These are phyloP conservation scores for Ascidia mentula DNA, from an alignment of 23 tunicate species.

Conservation along the genomic window DNA sequence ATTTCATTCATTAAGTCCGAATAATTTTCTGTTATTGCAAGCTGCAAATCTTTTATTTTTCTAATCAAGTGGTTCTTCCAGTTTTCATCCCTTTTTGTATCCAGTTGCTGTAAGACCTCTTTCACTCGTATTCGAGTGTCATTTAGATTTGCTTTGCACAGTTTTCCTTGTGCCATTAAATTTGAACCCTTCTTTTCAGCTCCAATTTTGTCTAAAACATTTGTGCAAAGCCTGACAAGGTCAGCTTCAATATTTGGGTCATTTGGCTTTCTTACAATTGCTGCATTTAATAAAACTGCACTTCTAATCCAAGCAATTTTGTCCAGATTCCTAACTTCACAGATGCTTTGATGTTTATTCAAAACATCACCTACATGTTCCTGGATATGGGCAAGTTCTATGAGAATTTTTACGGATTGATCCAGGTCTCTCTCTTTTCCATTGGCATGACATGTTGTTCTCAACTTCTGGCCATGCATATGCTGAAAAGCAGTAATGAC, in stretches of 20 bases:
- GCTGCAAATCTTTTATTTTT: neutral
- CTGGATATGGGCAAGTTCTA: neutral
- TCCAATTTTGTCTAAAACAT: neutral
- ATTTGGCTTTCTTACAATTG: constrained; percentile 3
- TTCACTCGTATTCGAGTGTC: too few relatives aligned
- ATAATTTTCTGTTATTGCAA: neutral
- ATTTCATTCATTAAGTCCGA: neutral
- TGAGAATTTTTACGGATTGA: neutral
- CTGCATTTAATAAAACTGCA: constrained; percentile 18
- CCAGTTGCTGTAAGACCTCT: too few relatives aligned
- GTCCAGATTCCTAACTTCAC: neutral
- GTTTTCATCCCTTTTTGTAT: too few relatives aligned
- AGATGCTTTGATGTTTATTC: neutral
- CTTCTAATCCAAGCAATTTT: neutral
- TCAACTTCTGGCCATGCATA: neutral
- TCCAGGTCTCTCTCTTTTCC: neutral
- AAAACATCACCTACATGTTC: neutral
- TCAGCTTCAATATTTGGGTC: neutral
- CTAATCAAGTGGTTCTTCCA: neutral
- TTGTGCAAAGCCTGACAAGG: neutral
- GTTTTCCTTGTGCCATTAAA: neutral
- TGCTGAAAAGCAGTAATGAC: neutral
- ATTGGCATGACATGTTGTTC: neutral
- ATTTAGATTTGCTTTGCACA: too few relatives aligned
- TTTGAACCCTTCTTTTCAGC: neutral